Conservation (phyloP, 1,140 invertebrate species). For the Pseudachorutes palmiensis region DNA sequence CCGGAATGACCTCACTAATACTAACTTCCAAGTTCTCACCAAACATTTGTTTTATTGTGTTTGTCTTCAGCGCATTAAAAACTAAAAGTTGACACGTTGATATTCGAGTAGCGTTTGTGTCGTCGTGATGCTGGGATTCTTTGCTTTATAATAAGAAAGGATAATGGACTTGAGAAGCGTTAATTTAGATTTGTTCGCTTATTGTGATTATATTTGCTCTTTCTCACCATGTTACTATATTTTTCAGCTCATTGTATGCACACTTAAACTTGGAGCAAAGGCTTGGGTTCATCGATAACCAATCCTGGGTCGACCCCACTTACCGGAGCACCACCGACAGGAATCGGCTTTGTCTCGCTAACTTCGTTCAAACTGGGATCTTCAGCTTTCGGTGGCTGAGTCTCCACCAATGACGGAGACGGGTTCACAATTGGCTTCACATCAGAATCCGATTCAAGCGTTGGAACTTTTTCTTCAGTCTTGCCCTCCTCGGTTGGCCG, state of each 20-base stretch:
- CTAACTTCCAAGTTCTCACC: too few relatives aligned
- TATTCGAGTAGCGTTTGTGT: not conserved
- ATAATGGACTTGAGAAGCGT: too few relatives aligned
- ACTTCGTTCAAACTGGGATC: slow-evolving; percentile 33
- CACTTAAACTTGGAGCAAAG: not conserved
- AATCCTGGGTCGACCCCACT: slow-evolving; percentile 28
- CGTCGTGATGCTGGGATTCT: not conserved
- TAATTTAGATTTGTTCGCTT: too few relatives aligned
- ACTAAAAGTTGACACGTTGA: too few relatives aligned
- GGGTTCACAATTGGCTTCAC: not conserved
- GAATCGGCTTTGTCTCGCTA: slow-evolving; percentile 7
- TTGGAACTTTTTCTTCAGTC: not conserved
- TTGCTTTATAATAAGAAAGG: too few relatives aligned
- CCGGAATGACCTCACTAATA: too few relatives aligned
- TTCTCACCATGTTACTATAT: too few relatives aligned
- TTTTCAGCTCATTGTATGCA: slow-evolving; percentile 3
- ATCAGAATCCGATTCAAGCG: not conserved
- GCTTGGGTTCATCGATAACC: not conserved
- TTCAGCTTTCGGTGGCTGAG: slow-evolving; percentile 2
- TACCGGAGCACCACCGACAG: slow-evolving; percentile 1
- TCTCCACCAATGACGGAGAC: not conserved
- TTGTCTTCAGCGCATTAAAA: too few relatives aligned
- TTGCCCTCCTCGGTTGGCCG: not conserved
- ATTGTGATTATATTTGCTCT: too few relatives aligned
- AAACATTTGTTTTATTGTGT: too few relatives aligned